Evolutionary conservation across 2,888 invertebrate genomes (phyloP).

Genomic region (Spicauda simplicius): DNA sequence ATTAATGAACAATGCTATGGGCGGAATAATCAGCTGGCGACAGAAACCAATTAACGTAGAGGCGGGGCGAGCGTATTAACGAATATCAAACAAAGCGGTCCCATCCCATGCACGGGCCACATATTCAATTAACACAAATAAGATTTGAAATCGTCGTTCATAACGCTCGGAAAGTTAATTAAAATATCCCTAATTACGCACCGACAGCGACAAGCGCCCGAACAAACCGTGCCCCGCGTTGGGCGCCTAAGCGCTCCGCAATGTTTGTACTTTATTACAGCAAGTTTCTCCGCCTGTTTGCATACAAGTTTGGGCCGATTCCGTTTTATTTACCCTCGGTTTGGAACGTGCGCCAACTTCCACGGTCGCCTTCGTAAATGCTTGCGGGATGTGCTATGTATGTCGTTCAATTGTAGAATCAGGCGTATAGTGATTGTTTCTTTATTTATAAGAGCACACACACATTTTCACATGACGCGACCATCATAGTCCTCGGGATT

Average conservation of each 20-base stretch:
- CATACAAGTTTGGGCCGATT: slow-evolving; percentile 60
- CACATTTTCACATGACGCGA: too few species aligned
- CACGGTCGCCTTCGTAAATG: slow-evolving; percentile 50
- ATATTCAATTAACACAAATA: slow-evolving; percentile 75
- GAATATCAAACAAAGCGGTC: slow-evolving; percentile 58
- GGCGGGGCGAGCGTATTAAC: slow-evolving; percentile 46
- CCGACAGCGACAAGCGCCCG: slow-evolving; percentile 49
- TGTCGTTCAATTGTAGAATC: slow-evolving; percentile 18
- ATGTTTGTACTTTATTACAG: slow-evolving; percentile 79
- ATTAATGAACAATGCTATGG: slow-evolving; percentile 5
- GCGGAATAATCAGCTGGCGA: slow-evolving; percentile 43
- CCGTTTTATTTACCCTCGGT: slow-evolving; percentile 61
- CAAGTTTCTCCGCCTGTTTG: slow-evolving; percentile 71
- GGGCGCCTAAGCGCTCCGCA: slow-evolving; percentile 60
- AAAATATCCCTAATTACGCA: slow-evolving; percentile 70
- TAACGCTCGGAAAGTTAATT: slow-evolving; percentile 70
- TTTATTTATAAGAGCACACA: neutral
- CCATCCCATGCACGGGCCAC: slow-evolving; percentile 51
- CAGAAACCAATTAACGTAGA: slow-evolving; percentile 53
- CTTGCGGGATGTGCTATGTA: slow-evolving; percentile 41
- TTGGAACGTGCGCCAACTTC: slow-evolving; percentile 53
- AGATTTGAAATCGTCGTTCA: slow-evolving; percentile 71
- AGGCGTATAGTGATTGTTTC: neutral
- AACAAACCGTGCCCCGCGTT: slow-evolving; percentile 48
- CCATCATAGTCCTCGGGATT: too few species aligned